These are phyloP conservation scores for Novumbra hubbsi DNA, from an alignment of 2,797 vertebrate species.

Conservation along the genomic window DNA sequence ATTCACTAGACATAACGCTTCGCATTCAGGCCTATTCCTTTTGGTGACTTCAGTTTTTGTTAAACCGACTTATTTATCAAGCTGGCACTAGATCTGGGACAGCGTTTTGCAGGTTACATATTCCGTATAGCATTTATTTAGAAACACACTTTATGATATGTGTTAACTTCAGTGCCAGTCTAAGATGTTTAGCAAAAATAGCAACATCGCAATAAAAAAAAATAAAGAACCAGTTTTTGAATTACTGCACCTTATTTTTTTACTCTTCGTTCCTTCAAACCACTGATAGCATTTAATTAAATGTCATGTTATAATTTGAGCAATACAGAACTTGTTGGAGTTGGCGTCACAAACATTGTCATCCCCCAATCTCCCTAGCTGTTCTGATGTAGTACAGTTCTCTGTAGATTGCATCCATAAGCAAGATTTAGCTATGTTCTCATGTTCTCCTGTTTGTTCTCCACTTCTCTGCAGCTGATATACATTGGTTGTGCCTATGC, in stretches of 20 bases:
- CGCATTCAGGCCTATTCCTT: no score
- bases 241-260: neutral
- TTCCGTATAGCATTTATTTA: no score
- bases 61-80: no score
- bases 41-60: no score
- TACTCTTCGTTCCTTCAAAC: neutral
- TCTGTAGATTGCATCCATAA: neutral
- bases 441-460: neutral
- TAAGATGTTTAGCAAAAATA: no score
- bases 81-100: no score
- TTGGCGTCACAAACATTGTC: neutral
- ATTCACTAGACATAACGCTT: no score
- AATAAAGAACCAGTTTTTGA: no score
- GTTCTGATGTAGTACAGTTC: neutral
- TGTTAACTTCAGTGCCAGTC: no score
- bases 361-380: neutral
- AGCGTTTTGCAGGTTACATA: no score
- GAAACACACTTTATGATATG: no score
- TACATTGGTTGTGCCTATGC: conserved; percentile 92
- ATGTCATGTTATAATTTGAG: neutral
- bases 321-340: neutral
- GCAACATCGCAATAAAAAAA: no score
- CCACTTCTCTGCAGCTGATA: conserved; percentile 79
- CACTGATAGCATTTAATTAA: neutral
- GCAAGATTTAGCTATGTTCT: neutral